Evolutionary conservation across 2,113 vertebrate genomes (phyloP), one percentile per base, ranked within the genome.

Genomic region (Rhegmatorhina hoffmannsi): DNA sequence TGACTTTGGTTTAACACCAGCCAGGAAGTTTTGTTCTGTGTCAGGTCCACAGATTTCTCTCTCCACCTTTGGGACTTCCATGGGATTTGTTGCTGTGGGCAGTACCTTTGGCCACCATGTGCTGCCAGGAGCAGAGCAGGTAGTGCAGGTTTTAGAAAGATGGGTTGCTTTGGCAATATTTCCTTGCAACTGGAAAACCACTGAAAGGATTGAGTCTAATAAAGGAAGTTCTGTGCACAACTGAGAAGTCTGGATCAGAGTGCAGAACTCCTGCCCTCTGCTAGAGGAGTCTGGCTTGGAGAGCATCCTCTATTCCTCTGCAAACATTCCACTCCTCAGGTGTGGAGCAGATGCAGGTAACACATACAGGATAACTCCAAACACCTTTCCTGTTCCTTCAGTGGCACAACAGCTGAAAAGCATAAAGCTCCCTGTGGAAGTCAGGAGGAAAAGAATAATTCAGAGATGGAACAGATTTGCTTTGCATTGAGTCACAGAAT

Each of bases 121-220:
- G 6, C 33, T 50, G 11, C 28, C 72, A 67, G 79, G 33, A 40
- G 52, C 86, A 92, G 93, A 87, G 74, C 86, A 77, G 84, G 52
- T 7, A 56, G 53, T n/a, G 43, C 31, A 68, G 58, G 31, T 77
- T 94, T 80, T 26, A 83, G 94, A 91, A 91, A 91, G 88, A 62
- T 77, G 66, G 72, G 55, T 91, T 96, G 72, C 69, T 75, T 86
- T 72, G 81, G 93, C 85, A 96, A 4, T 93, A 68, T 89, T 94
- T 79, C 52, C 73, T 19, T 77, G 67, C 72, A 94, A 85, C 87
- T 95, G 95, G 72, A 63, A 95, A 96, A 93, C 78, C 84, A 85
- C 74, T 83, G 93, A 31, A 74, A 70, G 15, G 20, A 43, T 11
- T 1, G 2, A 34, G 62, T 60, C 6, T 52, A 87, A 92, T 82